A percentile compares a stretch with the other conserved stretches of the same genome.
phyloP scores from a whole-genome alignment of 2,888 invertebrate genomes.

The Cyrtodaria siliqua region DNA sequence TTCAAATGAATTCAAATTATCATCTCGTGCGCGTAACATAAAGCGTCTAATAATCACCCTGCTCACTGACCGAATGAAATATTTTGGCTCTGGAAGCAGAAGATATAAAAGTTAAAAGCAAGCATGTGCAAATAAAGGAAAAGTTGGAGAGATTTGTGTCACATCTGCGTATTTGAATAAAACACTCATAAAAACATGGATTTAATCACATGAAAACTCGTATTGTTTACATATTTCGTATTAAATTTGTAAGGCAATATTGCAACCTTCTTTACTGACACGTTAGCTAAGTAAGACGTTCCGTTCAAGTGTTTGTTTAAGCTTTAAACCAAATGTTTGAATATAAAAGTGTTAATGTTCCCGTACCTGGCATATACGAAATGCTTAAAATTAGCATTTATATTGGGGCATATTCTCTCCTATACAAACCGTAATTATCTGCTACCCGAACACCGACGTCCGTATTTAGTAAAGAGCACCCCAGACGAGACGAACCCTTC shows the following conservation, averaged over 20 bases:
- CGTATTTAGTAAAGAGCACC: too few species aligned
- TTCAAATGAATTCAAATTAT: constrained; percentile 5
- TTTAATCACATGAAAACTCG: background rate
- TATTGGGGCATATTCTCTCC: constrained; percentile 25
- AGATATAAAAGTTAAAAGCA: background rate
- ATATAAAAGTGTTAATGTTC: constrained; percentile 36
- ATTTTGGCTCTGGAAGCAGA: background rate
- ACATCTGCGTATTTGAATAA: background rate
- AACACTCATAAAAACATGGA: too few species aligned
- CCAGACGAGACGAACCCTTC: too few species aligned
- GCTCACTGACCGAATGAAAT: background rate
- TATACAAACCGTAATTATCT: constrained; percentile 10
- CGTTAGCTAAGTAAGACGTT: background rate
- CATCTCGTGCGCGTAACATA: background rate
- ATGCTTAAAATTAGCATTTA: constrained; percentile 33
- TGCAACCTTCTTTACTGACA: background rate
- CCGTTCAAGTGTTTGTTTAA: constrained; percentile 19
- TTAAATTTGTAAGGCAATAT: background rate
- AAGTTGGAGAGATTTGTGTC: background rate
- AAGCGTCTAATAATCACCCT: constrained; percentile 1
- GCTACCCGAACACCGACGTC: constrained; percentile 1
- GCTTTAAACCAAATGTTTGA: constrained; percentile 3
- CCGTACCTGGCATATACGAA: constrained; percentile 18
- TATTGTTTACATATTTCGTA: constrained; percentile 4
- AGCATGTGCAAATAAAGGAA: background rate